Evolutionary conservation across 1,140 invertebrate genomes (phyloP).

Genomic region (Leptinotarsa texana): DNA sequence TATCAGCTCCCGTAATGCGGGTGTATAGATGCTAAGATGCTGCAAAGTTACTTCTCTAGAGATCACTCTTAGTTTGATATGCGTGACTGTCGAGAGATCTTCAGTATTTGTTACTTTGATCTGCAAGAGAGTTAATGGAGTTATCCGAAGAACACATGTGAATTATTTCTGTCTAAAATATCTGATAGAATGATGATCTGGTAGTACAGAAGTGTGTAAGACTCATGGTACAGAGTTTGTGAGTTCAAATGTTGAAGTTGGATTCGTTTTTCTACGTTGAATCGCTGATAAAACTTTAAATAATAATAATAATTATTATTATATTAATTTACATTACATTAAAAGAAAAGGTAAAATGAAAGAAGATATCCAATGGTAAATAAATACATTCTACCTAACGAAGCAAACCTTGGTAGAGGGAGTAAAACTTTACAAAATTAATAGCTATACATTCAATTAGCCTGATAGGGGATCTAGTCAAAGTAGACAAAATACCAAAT

Average conservation of each 20-base stretch:
- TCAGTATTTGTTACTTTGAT: constrained; percentile 60
- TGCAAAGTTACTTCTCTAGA: constrained; percentile 65
- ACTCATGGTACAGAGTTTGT: background rate
- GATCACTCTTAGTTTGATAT: constrained; percentile 65
- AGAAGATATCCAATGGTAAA: too few relatives aligned
- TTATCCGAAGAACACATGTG: background rate
- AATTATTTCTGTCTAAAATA: constrained; percentile 49
- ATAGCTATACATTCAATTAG: too few relatives aligned
- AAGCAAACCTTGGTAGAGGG: too few relatives aligned
- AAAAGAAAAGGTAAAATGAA: too few relatives aligned
- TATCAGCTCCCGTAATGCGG: constrained; percentile 62
- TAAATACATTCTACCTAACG: too few relatives aligned
- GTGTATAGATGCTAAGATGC: constrained; percentile 63
- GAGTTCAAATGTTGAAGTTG: background rate
- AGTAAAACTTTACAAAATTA: too few relatives aligned
- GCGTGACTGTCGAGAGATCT: constrained; percentile 62
- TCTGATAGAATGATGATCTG: constrained; percentile 22
- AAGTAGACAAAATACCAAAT: too few relatives aligned
- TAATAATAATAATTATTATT: too few relatives aligned
- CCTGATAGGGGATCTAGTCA: too few relatives aligned
- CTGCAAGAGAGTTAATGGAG: constrained; percentile 46
- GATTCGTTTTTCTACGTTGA: too few relatives aligned
- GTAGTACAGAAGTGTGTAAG: background rate
- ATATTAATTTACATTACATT: too few relatives aligned
- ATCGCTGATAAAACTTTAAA: too few relatives aligned